Evolutionary conservation across 2,113 vertebrate genomes (phyloP).

Genomic region (Apodemus sylvaticus): DNA sequence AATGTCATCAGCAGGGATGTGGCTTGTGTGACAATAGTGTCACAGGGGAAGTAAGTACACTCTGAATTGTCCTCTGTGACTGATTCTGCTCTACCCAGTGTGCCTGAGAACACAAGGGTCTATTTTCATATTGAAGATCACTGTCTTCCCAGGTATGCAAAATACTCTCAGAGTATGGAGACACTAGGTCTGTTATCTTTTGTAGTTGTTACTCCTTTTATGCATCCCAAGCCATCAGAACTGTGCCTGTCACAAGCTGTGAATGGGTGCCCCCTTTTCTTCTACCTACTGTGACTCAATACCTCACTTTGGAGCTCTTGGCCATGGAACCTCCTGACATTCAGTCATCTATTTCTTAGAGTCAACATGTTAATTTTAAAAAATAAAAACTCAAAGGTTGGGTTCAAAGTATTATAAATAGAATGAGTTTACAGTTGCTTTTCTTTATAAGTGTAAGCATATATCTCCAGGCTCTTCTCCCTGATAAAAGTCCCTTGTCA

Average conservation of each 20-base stretch:
- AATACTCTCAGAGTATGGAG: slow-evolving; percentile 54
- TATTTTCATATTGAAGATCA: slow-evolving; percentile 20
- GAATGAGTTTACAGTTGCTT: background rate
- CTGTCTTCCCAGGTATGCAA: slow-evolving; percentile 54
- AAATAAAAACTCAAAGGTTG: slow-evolving; percentile 8
- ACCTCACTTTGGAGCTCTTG: background rate
- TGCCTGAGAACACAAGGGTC: slow-evolving; percentile 43
- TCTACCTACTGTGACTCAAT: background rate
- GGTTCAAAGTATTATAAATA: background rate
- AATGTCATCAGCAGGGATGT: slow-evolving; percentile 71
- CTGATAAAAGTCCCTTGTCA: background rate
- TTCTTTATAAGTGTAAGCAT: background rate
- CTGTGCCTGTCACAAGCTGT: slow-evolving; percentile 33
- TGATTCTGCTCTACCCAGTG: slow-evolving; percentile 50
- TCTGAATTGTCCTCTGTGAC: slow-evolving; percentile 1
- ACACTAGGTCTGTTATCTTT: slow-evolving; percentile 48
- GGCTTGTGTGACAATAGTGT: slow-evolving; percentile 37
- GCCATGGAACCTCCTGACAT: background rate
- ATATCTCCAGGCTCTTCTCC: background rate
- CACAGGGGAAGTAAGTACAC: slow-evolving; percentile 46
- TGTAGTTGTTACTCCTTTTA: slow-evolving; percentile 48
- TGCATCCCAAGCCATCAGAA: slow-evolving; percentile 26
- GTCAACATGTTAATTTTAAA: background rate
- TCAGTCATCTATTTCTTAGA: background rate
- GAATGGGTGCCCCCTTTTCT: background rate